phyloP scores from a whole-genome alignment of 2,113 vertebrate species.

The Forbesichthys agassizii region DNA sequence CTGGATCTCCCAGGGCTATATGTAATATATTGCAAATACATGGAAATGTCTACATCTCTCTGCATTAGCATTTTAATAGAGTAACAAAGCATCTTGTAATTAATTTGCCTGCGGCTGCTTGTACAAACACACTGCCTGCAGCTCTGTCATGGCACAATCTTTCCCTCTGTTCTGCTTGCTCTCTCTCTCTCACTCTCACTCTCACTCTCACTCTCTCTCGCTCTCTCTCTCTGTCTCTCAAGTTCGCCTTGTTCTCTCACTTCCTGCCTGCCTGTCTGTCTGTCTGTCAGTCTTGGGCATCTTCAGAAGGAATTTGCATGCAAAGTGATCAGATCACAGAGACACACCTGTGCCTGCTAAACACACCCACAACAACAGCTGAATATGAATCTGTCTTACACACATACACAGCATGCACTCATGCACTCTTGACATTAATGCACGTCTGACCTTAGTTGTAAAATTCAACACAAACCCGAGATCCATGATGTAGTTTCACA shows the following conservation, averaged over 20 bases:
- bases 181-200: background rate
- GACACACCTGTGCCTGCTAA: slow-evolving; percentile 59
- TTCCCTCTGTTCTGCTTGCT: slow-evolving; percentile 14
- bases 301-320: slow-evolving; percentile 58
- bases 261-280: background rate
- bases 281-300: slow-evolving; percentile 16
- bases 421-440: background rate
- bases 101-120: slow-evolving; percentile 68
- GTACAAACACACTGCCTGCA: slow-evolving; percentile 63
- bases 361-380: slow-evolving; percentile 42
- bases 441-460: background rate
- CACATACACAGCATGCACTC: slow-evolving; percentile 15
- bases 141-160: slow-evolving; percentile 55
- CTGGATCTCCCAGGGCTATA: slow-evolving; percentile 51
- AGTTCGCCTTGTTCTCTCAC: background rate
- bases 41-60: slow-evolving; percentile 66
- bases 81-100: slow-evolving; percentile 58
- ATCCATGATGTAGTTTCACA: background rate
- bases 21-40: slow-evolving; percentile 63
- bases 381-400: slow-evolving; percentile 21
- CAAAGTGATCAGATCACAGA: slow-evolving; percentile 55
- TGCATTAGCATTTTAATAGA: slow-evolving; percentile 80
- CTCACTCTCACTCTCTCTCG: slow-evolving; percentile 38
- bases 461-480: slow-evolving; percentile 21
- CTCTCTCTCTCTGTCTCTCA: slow-evolving; percentile 19